Evolutionary conservation across 2,888 invertebrate species (phyloP).

Genomic region (Allygus modestus): DNA sequence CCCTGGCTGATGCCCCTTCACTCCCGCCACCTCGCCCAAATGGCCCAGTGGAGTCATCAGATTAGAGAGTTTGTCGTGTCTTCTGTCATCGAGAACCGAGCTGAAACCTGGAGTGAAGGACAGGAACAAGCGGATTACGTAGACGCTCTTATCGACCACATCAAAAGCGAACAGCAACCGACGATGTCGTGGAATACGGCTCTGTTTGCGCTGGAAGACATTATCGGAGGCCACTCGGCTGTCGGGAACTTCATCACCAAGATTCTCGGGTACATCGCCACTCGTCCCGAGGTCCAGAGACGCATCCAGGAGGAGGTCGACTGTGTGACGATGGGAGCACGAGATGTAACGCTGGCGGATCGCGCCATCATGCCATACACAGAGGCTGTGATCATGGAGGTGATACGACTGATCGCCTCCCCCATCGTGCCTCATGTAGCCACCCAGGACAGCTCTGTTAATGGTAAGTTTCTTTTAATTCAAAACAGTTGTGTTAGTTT

Average conservation of each 20-base stretch:
- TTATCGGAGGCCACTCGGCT: slow-evolving; percentile 81
- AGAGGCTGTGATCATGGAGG: slow-evolving; percentile 80
- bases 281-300: slow-evolving; percentile 77
- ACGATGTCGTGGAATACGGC: slow-evolving; percentile 77
- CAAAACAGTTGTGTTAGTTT: no score
- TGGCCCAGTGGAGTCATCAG: slow-evolving; percentile 76
- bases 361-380: slow-evolving; percentile 78
- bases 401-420: slow-evolving; percentile 80
- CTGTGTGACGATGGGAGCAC: slow-evolving; percentile 71
- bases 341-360: slow-evolving; percentile 74
- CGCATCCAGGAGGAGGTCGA: slow-evolving; percentile 79
- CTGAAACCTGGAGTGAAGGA: slow-evolving; percentile 72
- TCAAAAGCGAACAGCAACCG: slow-evolving; percentile 74
- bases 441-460: slow-evolving; percentile 79
- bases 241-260: slow-evolving; percentile 81
- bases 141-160: slow-evolving; percentile 78
- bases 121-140: slow-evolving; percentile 77
- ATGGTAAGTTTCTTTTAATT: slow-evolving; percentile 77
- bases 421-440: slow-evolving; percentile 84
- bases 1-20: slow-evolving; percentile 80
- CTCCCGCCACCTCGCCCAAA: slow-evolving; percentile 75
- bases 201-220: slow-evolving; percentile 76
- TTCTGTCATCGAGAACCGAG: slow-evolving; percentile 76
- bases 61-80: slow-evolving; percentile 78
- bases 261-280: slow-evolving; percentile 78